Percentiles rank a stretch among this genome's conserved stretches.
Conservation (phyloP, 1,140 invertebrate genomes). For the Platorchestia sp. region DNA sequence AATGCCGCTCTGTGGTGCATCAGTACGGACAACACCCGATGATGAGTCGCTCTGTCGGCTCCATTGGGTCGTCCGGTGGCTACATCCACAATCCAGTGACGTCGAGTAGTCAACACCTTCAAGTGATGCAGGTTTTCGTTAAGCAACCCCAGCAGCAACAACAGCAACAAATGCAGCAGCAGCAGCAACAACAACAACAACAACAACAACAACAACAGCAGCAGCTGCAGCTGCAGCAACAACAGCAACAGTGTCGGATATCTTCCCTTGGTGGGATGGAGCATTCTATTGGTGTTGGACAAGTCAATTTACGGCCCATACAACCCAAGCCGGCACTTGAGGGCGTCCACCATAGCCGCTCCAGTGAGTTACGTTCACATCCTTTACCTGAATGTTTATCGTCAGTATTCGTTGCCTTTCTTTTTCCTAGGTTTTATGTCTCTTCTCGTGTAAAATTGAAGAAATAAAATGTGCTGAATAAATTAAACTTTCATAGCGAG, state of each 20-base stretch:
- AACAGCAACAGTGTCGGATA: constrained; percentile 54
- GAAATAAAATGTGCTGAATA: no score
- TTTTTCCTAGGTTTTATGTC: neutral
- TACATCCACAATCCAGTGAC: neutral
- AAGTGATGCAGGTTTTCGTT: constrained; percentile 57
- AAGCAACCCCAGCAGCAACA: neutral
- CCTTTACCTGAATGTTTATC: neutral
- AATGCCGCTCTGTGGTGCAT: neutral
- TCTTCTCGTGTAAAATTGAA: no score
- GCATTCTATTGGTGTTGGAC: constrained; percentile 66
- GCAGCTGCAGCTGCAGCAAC: constrained; percentile 14
- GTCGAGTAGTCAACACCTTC: constrained; percentile 57
- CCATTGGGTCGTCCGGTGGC: constrained; percentile 12
- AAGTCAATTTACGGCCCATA: constrained; percentile 62
- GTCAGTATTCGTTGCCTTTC: neutral
- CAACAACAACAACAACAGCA: constrained; percentile 29
- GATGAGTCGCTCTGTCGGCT: constrained; percentile 34
- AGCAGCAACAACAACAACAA: neutral
- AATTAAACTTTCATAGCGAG: no score
- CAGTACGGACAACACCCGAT: constrained; percentile 17
- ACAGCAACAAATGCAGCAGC: neutral
- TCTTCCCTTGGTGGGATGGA: constrained; percentile 67
- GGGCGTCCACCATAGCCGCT: neutral
- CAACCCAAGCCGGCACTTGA: constrained; percentile 62
- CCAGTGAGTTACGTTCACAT: neutral